These are phyloP conservation scores for Sorex maritimensis DNA, from an alignment of 2,797 vertebrate species.

Conservation along the genomic window DNA sequence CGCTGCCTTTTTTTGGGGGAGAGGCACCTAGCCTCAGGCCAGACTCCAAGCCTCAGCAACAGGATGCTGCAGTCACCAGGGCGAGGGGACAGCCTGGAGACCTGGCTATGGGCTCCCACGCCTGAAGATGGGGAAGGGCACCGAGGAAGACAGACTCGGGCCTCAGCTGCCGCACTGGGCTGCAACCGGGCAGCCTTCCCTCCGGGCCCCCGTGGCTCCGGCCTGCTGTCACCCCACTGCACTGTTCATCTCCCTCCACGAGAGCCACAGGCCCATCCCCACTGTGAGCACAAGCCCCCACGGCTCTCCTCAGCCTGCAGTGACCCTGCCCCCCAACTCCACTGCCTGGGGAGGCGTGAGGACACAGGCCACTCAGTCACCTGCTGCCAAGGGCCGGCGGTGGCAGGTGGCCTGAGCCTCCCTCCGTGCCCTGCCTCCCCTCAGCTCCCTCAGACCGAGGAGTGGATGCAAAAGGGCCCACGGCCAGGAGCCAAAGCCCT, in stretches of 20 bases:
- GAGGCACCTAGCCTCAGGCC: neutral
- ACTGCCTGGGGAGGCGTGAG: neutral
- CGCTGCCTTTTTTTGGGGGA: neutral
- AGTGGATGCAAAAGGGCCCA: neutral
- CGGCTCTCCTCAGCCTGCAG: no score
- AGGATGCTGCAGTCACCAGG: neutral
- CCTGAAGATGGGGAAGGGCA: no score
- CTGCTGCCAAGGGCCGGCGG: neutral
- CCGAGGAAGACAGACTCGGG: no score
- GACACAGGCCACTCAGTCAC: neutral
- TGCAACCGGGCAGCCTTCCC: no score
- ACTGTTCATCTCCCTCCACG: no score
- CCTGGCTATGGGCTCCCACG: no score
- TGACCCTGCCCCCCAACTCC: neutral
- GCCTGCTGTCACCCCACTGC: no score
- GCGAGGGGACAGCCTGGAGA: no score
- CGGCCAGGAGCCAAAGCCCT: conserved; percentile 59
- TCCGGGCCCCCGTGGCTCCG: no score
- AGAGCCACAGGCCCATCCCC: no score
- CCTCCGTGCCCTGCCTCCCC: neutral
- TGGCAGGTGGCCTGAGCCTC: neutral
- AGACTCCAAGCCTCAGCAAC: neutral
- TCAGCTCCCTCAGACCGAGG: neutral
- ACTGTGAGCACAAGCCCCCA: no score
- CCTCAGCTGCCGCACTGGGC: no score